These are phyloP conservation scores for Plagiodera versicolora DNA, from an alignment of 2,888 invertebrate species.

Conservation along the genomic window DNA sequence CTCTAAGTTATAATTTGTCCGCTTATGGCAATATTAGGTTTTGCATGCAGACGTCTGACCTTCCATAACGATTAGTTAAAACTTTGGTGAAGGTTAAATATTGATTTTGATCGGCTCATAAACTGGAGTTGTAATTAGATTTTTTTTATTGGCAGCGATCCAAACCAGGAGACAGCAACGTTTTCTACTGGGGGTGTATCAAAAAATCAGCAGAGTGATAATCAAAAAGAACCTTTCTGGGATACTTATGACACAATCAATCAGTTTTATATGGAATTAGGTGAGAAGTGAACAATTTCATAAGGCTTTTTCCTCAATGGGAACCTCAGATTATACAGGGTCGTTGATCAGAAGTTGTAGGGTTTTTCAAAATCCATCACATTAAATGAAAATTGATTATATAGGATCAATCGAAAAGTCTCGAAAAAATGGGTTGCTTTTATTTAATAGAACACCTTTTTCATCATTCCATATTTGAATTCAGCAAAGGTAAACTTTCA, in stretches of 20 bases:
- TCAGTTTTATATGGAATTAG: conserved; percentile 82
- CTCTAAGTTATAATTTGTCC: background rate
- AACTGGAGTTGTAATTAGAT: background rate
- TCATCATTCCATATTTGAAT: too few relatives aligned
- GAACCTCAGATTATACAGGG: too few relatives aligned
- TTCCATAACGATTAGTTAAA: background rate
- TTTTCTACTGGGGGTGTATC: conserved; percentile 44
- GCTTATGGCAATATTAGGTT: background rate
- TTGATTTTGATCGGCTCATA: background rate
- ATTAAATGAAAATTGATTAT: too few relatives aligned
- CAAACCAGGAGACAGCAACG: conserved; percentile 63
- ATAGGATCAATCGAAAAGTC: too few relatives aligned
- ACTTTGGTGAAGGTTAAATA: too few relatives aligned
- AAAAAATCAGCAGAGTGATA: conserved; percentile 41
- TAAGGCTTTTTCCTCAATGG: too few relatives aligned
- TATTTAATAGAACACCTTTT: too few relatives aligned
- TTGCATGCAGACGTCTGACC: background rate
- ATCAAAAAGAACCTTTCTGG: conserved; percentile 63
- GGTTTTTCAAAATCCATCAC: too few relatives aligned
- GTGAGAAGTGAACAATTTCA: too few relatives aligned
- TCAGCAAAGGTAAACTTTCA: too few relatives aligned
- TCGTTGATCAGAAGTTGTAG: too few relatives aligned
- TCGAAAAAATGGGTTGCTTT: too few relatives aligned
- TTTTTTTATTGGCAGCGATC: conserved; percentile 8
- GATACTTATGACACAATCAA: conserved; percentile 89